Evolutionary conservation across 2,797 vertebrate genomes (phyloP).

Genomic region (Spinibarbus caldwelli): DNA sequence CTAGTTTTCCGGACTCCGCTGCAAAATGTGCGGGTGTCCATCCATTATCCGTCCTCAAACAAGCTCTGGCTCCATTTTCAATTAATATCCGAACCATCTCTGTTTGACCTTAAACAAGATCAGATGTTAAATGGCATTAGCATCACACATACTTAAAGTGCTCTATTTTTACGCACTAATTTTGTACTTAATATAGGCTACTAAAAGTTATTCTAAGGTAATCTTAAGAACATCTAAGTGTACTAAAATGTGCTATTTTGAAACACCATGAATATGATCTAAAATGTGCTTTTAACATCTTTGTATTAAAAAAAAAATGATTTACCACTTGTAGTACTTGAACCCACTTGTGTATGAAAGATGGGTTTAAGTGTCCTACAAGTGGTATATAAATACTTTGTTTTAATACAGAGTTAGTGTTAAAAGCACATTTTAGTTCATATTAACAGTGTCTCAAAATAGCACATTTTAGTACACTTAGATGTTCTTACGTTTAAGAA

Average conservation of each 20-base stretch:
- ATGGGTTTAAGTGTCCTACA: background rate
- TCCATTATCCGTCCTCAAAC: constrained; percentile 82
- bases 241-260: background rate
- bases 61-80: constrained; percentile 80
- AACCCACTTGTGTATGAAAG: background rate
- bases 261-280: background rate
- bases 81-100: constrained; percentile 81
- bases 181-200: background rate
- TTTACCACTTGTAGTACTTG: background rate
- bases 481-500: background rate
- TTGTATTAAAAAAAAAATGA: no score
- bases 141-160: background rate
- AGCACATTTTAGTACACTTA: background rate
- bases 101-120: constrained; percentile 73
- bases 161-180: background rate
- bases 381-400: background rate
- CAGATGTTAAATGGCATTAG: background rate
- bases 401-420: background rate
- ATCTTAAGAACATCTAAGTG: background rate
- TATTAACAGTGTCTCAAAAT: background rate
- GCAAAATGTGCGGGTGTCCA: constrained; percentile 92
- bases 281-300: background rate
- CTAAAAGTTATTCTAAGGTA: background rate
- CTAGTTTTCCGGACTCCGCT: constrained; percentile 82
- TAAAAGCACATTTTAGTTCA: background rate